phyloP scores from a whole-genome alignment of 2,797 vertebrate species.

The Nasua narica region DNA sequence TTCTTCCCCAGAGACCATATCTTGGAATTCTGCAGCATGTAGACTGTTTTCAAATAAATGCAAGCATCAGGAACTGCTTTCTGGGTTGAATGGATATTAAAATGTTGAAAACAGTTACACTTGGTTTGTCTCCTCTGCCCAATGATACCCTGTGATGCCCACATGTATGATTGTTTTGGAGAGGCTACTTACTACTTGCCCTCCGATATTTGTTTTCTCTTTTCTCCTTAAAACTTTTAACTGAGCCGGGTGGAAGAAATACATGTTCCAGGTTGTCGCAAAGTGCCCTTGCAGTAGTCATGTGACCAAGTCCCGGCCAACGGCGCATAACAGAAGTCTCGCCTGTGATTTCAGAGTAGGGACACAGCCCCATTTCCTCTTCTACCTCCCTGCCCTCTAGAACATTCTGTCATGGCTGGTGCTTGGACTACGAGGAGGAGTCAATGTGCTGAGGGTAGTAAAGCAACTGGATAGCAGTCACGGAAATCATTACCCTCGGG shows the following conservation, averaged over 20 bases:
- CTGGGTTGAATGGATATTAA: neutral
- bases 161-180: neutral
- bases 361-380: neutral
- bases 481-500: neutral
- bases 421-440: neutral
- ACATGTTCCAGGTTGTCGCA: neutral
- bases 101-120: neutral
- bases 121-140: neutral
- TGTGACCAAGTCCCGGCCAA: neutral
- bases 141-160: neutral
- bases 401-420: neutral
- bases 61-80: neutral
- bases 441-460: neutral
- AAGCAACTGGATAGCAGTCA: neutral
- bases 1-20: slow-evolving; percentile 48
- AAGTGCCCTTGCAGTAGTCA: neutral
- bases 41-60: slow-evolving; percentile 39
- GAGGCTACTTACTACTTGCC: neutral
- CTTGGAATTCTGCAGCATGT: slow-evolving; percentile 15
- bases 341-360: neutral
- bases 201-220: neutral
- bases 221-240: neutral
- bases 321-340: neutral
- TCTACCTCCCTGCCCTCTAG: neutral
- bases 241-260: neutral